These are phyloP conservation scores for Casuarius casuarius DNA, from an alignment of 2,113 vertebrate species.

Conservation along the genomic window DNA sequence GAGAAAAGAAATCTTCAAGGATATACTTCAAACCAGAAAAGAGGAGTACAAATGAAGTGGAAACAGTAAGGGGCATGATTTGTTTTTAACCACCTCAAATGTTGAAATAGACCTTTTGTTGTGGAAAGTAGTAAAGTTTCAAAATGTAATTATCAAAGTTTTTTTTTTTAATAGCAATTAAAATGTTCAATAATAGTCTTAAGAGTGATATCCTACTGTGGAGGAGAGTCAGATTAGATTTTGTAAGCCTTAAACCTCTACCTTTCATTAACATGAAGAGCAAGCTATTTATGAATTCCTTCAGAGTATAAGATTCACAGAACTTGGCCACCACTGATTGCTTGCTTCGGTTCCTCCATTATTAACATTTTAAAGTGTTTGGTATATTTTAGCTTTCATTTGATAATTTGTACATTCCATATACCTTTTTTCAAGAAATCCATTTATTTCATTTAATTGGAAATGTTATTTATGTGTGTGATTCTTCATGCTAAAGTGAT, in stretches of 20 bases:
- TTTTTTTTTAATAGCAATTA: conserved; percentile 23
- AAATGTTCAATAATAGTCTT: neutral
- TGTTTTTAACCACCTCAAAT: neutral
- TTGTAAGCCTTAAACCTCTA: neutral
- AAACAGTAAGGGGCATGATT: neutral
- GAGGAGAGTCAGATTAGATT: neutral
- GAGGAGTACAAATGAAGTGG: neutral
- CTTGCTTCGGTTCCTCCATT: neutral
- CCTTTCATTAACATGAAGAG: neutral
- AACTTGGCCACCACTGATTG: neutral
- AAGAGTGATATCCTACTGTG: neutral
- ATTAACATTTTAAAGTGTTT: neutral
- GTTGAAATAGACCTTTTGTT: neutral
- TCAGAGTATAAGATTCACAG: neutral
- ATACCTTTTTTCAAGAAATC: neutral
- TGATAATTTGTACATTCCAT: neutral
- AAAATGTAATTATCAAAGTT: neutral
- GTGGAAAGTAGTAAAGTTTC: neutral
- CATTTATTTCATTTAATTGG: neutral
- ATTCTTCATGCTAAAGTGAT: neutral
- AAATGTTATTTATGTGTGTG: neutral
- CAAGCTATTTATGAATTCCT: neutral
- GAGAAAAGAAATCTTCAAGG: neutral
- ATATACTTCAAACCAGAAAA: neutral
- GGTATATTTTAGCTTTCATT: neutral